phyloP scores from a whole-genome alignment of 2,113 vertebrate species.

The Myxocyprinus asiaticus region DNA sequence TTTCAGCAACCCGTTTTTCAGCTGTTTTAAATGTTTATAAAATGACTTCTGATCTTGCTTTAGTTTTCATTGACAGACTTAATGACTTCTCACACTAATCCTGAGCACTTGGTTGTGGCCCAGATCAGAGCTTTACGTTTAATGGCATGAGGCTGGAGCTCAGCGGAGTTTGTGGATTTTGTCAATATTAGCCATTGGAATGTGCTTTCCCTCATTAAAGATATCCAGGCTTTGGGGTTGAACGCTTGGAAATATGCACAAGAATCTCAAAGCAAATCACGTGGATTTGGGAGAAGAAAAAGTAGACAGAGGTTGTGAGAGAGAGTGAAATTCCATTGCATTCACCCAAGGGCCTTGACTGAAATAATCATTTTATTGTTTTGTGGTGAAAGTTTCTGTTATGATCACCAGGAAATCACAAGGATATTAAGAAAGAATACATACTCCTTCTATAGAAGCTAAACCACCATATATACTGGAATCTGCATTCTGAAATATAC shows the following conservation, averaged over 20 bases:
- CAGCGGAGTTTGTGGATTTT: slow-evolving; percentile 5
- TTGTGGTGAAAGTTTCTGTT: background rate
- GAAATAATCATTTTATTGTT: slow-evolving; percentile 13
- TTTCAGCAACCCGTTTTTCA: too few species aligned
- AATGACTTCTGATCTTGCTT: too few species aligned
- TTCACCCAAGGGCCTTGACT: background rate
- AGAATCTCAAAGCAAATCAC: slow-evolving; percentile 16
- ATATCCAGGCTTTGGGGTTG: slow-evolving; percentile 8
- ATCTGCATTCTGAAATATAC: too few species aligned
- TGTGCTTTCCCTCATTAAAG: slow-evolving; percentile 30
- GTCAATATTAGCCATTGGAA: slow-evolving; percentile 15
- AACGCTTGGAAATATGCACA: background rate
- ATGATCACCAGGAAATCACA: slow-evolving; percentile 1
- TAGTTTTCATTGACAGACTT: too few species aligned
- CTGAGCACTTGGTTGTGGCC: too few species aligned
- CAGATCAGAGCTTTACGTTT: slow-evolving; percentile 12
- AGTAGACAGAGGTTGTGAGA: background rate
- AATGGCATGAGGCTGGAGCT: background rate
- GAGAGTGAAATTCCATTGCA: background rate
- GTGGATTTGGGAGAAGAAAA: background rate
- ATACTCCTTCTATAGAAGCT: too few species aligned
- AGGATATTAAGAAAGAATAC: background rate
- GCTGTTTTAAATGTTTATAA: too few species aligned
- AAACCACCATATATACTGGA: too few species aligned
- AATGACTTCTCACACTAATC: slow-evolving; percentile 19